Base-by-base conservation (phyloP, 2,888 invertebrate species). In the Eupithecia centaureata region DNA sequence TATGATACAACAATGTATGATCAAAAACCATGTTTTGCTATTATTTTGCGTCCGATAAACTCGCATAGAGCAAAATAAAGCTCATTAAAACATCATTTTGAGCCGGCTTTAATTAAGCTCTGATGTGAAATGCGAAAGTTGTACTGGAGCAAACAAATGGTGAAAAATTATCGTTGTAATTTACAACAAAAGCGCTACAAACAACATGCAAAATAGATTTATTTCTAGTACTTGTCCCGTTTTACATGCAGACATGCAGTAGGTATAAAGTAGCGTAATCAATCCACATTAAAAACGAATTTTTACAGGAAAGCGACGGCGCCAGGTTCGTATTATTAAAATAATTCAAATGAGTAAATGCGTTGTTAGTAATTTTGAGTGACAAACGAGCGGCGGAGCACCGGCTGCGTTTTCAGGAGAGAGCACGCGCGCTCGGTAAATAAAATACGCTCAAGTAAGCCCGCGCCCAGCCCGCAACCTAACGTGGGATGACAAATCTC, bases 341-440 rank as follows among this genome's bases (percentile, higher is more conserved):
- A 83, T 82, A 79, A 82, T 82, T 79, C 65, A 77, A 80, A 83
- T 81, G 76, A 84, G 80, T 79, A 80, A 83, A 81, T 79, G 79
- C 81, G 76, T 77, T 75, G 75, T 73, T 77, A 80, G 84, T 86
- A 85, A 86, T 86, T 87, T 84, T 82, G 79, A 84, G 82, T 87
- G 87, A 90, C 86, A 89, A 90, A 90, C 83, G 88, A 86, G 85
- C 86, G 86, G 85, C 82, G 82, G 84, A 82, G 80, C 85, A 77
- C 82, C 87, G 84, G 84, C 84, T 86, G 87, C 77, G 82, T 79
- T 79, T 78, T 74, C 74, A 79, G 77, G 77, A 82, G 82, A 81
- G 82, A 84, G 85, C 86, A 87, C 89, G 88, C 87, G 84, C 86
- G 83, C 85, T 75, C 80, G 76, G 82, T 87, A 87, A 86, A 89